A percentile compares a stretch with the other conserved stretches of the same genome.
These are phyloP conservation scores for Tachypleus tridentatus DNA, from an alignment of 1,140 invertebrate species.

Conservation along the genomic window DNA sequence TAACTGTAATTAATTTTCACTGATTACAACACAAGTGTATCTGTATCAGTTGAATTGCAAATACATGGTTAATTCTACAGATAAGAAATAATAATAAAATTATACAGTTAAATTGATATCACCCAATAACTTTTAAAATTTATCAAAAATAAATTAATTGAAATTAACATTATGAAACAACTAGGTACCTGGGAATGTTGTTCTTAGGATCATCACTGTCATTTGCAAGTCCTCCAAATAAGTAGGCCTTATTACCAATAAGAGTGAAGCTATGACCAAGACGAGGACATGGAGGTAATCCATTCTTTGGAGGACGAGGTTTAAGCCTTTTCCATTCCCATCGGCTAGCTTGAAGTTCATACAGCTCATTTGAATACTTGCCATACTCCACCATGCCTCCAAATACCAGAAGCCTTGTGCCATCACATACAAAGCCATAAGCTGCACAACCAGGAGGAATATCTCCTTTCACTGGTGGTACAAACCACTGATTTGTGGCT, in stretches of 20 bases:
- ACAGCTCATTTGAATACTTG: constrained; percentile 97
- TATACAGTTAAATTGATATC: too few relatives aligned
- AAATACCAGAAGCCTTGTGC: constrained; percentile 88
- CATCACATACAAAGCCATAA: constrained; percentile 96
- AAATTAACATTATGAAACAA: too few relatives aligned
- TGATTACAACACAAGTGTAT: too few relatives aligned
- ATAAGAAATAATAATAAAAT: too few relatives aligned
- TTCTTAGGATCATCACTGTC: constrained; percentile 96
- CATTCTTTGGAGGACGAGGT: constrained; percentile 68
- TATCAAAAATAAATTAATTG: too few relatives aligned
- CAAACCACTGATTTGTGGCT: constrained; percentile 97
- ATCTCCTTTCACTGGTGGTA: constrained; percentile 93
- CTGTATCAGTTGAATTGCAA: too few relatives aligned
- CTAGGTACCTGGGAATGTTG: constrained; percentile 76
- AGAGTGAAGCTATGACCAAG: constrained; percentile 95
- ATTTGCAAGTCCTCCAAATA: constrained; percentile 96
- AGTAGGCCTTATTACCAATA: constrained; percentile 84
- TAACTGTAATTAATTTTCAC: too few relatives aligned
- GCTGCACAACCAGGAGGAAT: constrained; percentile 98
- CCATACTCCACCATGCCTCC: constrained; percentile 99
- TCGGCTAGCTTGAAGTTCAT: constrained; percentile 86
- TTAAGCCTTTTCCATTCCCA: constrained; percentile 98
- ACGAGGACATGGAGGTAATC: constrained; percentile 76
- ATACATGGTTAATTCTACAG: too few relatives aligned
- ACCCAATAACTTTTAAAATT: too few relatives aligned